Conservation (phyloP, 1,140 invertebrate species). For the Lamellibrachia luymesi region DNA sequence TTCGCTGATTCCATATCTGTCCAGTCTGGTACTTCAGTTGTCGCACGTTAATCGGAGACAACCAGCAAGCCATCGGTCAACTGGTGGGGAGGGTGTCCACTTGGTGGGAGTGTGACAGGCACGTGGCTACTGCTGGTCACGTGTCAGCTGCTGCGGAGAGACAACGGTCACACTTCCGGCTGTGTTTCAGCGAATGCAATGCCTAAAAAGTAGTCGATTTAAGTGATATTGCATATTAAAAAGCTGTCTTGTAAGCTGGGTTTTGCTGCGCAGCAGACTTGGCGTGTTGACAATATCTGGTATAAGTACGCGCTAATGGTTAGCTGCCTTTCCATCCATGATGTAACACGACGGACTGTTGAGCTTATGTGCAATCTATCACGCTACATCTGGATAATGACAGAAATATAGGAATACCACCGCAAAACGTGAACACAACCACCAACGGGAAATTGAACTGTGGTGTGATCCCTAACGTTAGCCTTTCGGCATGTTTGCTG, state of each 20-base stretch:
- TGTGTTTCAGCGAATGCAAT: too few relatives aligned
- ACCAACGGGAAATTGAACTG: too few relatives aligned
- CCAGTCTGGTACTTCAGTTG: not conserved
- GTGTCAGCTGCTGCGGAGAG: too few relatives aligned
- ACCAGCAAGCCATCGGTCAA: not conserved
- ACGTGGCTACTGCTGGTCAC: not conserved
- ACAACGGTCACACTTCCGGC: too few relatives aligned
- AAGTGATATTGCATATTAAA: not conserved
- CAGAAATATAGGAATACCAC: not conserved
- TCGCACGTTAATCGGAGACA: not conserved
- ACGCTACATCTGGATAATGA: not conserved
- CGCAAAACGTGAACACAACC: not conserved
- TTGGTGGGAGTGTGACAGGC: not conserved
- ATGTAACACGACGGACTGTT: not conserved
- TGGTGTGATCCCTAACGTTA: too few relatives aligned
- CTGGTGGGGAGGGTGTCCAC: not conserved
- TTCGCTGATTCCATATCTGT: not conserved
- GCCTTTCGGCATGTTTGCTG: too few relatives aligned
- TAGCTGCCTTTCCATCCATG: not conserved
- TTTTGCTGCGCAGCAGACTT: not conserved
- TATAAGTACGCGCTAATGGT: not conserved
- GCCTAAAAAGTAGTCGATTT: too few relatives aligned
- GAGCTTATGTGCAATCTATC: not conserved
- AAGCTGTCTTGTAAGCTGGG: not conserved
- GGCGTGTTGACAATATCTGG: not conserved